A percentile compares a stretch with the other conserved stretches of the same genome.
Evolutionary conservation across 2,888 invertebrate species (phyloP).

Genomic region (Callosobruchus maculatus): DNA sequence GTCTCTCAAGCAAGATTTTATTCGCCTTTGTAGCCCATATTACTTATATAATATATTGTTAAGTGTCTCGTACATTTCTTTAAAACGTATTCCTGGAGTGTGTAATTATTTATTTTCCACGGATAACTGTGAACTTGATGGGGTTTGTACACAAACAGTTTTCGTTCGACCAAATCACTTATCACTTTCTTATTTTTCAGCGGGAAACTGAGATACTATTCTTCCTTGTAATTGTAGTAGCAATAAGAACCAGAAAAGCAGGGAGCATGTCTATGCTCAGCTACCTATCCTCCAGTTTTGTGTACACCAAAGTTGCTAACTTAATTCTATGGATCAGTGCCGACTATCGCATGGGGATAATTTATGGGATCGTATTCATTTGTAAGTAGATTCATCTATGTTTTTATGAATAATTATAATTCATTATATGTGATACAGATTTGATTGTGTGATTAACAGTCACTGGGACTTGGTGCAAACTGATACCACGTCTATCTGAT

Average conservation of each 20-base stretch:
- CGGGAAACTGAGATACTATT: slow-evolving; percentile 94
- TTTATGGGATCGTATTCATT: slow-evolving; percentile 72
- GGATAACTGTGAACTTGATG: slow-evolving; percentile 78
- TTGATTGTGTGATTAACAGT: too few species aligned
- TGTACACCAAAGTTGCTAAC: slow-evolving; percentile 93
- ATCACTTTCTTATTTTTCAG: slow-evolving; percentile 43
- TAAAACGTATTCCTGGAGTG: slow-evolving; percentile 68
- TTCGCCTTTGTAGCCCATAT: slow-evolving; percentile 75
- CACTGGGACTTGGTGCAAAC: too few species aligned
- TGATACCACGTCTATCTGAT: too few species aligned
- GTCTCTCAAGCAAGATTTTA: slow-evolving; percentile 71
- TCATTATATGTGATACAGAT: too few species aligned
- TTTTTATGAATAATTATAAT: too few species aligned
- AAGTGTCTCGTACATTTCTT: slow-evolving; percentile 75
- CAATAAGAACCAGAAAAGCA: slow-evolving; percentile 89
- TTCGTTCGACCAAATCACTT: background rate
- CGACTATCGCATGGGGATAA: slow-evolving; percentile 77
- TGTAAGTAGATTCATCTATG: slow-evolving; percentile 54
- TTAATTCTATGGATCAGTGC: slow-evolving; percentile 88
- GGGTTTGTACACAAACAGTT: slow-evolving; percentile 52
- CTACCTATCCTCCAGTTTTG: slow-evolving; percentile 89
- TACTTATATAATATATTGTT: slow-evolving; percentile 83
- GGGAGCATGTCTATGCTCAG: slow-evolving; percentile 87
- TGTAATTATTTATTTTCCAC: slow-evolving; percentile 74
- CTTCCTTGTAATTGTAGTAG: slow-evolving; percentile 90